Conservation (phyloP, 1,140 invertebrate genomes). For the Dreissena rostriformis region DNA sequence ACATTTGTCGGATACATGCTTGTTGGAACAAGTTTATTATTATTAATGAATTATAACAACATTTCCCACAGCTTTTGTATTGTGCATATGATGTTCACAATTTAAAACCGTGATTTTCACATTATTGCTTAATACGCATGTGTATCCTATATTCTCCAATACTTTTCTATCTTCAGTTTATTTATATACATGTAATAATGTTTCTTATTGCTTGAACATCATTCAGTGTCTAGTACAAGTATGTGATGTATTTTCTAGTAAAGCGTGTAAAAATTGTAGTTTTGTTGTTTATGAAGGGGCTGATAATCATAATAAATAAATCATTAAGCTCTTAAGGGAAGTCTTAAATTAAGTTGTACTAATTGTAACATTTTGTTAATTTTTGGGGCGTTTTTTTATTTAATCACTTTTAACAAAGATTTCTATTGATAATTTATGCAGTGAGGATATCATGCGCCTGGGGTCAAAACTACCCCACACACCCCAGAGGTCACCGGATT, state of each 20-base stretch:
- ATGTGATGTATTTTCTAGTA: constrained; percentile 58
- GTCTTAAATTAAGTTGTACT: no score
- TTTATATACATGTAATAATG: constrained; percentile 8
- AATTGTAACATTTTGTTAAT: no score
- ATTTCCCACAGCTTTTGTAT: background rate
- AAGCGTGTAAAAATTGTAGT: constrained; percentile 23
- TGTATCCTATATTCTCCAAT: background rate
- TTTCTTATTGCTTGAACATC: constrained; percentile 1
- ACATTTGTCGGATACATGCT: background rate
- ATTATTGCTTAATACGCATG: background rate
- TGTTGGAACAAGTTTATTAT: background rate
- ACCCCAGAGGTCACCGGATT: no score
- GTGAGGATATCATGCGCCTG: no score
- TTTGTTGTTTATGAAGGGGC: no score
- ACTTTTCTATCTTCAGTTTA: constrained; percentile 32
- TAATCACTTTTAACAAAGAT: no score
- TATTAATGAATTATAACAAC: background rate
- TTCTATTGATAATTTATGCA: no score
- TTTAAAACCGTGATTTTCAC: background rate
- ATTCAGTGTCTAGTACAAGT: constrained; percentile 28
- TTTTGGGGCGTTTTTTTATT: no score
- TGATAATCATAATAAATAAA: no score
- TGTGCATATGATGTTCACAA: background rate
- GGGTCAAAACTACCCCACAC: no score
- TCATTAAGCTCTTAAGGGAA: no score